Evolutionary conservation across 2,113 vertebrate species (phyloP).

Genomic region (Cryptoleucopteryx plumbea): DNA sequence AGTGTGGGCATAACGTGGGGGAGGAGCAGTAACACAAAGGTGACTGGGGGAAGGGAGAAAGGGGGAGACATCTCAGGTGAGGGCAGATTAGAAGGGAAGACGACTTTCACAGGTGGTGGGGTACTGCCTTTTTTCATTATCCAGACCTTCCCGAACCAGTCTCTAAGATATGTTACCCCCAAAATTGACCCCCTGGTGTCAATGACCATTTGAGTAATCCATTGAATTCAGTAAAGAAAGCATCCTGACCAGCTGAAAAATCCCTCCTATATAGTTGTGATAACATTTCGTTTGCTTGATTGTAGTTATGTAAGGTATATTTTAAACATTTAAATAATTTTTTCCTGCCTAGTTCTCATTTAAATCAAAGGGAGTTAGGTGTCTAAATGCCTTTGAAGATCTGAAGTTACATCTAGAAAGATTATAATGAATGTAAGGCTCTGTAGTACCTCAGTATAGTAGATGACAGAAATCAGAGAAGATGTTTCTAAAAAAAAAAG

Average conservation of each 20-base stretch:
- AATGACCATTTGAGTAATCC: neutral
- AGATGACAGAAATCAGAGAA: neutral
- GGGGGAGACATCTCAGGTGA: neutral
- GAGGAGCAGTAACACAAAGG: neutral
- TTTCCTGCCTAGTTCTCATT: neutral
- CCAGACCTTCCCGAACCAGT: neutral
- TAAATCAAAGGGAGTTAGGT: neutral
- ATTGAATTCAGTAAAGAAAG: neutral
- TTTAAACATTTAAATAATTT: neutral
- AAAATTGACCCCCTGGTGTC: neutral
- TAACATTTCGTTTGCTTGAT: neutral
- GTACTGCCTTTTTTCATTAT: neutral
- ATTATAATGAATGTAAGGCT: neutral
- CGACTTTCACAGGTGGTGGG: fast-evolving
- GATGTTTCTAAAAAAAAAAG: neutral
- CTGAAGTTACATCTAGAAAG: neutral
- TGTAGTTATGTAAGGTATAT: neutral
- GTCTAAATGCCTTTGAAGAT: neutral
- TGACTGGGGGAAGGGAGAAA: neutral
- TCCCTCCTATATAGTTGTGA: neutral
- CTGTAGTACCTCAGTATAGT: neutral
- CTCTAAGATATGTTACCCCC: fast-evolving
- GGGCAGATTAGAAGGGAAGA: neutral
- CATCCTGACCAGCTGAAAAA: neutral
- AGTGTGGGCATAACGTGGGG: neutral